Base-by-base conservation (phyloP, 2,113 vertebrate genomes). In the Rhinolophus sinicus region DNA sequence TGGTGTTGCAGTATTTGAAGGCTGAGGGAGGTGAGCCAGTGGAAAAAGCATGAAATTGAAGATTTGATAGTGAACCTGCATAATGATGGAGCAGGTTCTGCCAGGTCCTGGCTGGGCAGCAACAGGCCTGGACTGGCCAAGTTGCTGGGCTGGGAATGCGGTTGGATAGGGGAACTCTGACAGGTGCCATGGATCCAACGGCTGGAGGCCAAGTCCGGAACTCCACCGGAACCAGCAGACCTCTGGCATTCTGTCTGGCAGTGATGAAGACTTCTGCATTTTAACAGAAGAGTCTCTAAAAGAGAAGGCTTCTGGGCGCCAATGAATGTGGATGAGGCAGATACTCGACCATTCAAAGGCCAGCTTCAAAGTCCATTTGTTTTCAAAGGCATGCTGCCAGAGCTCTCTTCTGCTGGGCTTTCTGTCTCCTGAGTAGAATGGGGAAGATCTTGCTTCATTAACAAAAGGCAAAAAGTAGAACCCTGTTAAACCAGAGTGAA, bases 221-320 rank as follows among this genome's bases (percentile, higher is more conserved):
- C 13, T 86, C 28, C 1, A 13, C 26, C 0, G 52, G 50, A 93
- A 38, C 33, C 44, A 52, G 77, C n/a, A 50, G 52, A 69, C 18
- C 30, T 70, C 58, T 47, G 47, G 21, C 77, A 21, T 44, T 38
- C 35, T 69, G 58, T 33, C 47, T 87, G 89, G 77, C 56, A 69
- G 56, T 26, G 58, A 50, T 73, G 56, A 85, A 93, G 86, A 64
- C 16, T 81, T 95, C n/a, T 82, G 88, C 75, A 88, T 95, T 92
- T 89, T 88, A 83, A 87, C 6, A 12, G 72, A 62, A 26, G 52
- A 54, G 82, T 82, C 62, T 89, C 9, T 8, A 77, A 64, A 81
- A 60, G 38, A 77, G 67, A 81, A 77, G 62, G 28, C 40, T 65
- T 81, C 4, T 54, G 60, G 58, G n/a, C n/a, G 85, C 89, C 15